Base-by-base conservation (phyloP, 2,888 invertebrate species). In the Lissocephala sabroskyi region DNA sequence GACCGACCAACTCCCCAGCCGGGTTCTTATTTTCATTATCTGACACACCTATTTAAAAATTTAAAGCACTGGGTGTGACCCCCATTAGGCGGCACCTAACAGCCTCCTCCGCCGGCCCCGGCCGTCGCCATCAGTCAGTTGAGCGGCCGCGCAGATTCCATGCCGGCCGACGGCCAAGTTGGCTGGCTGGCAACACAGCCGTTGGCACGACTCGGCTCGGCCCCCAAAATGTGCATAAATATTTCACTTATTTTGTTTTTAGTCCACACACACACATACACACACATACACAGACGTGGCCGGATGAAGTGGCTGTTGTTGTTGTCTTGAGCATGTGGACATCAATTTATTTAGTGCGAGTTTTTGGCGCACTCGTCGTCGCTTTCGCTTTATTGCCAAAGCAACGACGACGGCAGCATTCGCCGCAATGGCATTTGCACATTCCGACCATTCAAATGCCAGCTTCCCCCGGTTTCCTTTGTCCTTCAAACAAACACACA, bases 1-100 rank as follows among this genome's bases (percentile, higher is more conserved):
- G 23, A 7, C 56, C 46, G 32, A 33, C 44, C 43, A 19, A 45
- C 50, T 75, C 68, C 73, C 67, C 41, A 45, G 55, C n/a, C 53
- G 56, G 55, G 58, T 65, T 64, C 79, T 76, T 78, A 79, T 71
- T 75, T 78, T 78, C 79, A 79, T 76, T 76, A 76, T 75, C 76
- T 64, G 78, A 52, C 78, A 70, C 73, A 79, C 73, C 76, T 79
- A 75, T 76, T 76, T 78, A 76, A 78, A 78, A 78, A 79, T 79
- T 71, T 77, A 79, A 78, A 62, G 59, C 68, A 59, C 44, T 54
- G 65, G 71, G 76, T 77, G 75, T 78, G 78, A 71, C 73, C 78
- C 78, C 79, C 79, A 78, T 76, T 76, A 76, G 79, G 59, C 57
- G 40, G 55, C 79, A 62, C 73, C 78, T 67, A 58, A 44, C 47